phyloP scores from a whole-genome alignment of 2,888 invertebrate genomes.

The Drosophila ustulata region DNA sequence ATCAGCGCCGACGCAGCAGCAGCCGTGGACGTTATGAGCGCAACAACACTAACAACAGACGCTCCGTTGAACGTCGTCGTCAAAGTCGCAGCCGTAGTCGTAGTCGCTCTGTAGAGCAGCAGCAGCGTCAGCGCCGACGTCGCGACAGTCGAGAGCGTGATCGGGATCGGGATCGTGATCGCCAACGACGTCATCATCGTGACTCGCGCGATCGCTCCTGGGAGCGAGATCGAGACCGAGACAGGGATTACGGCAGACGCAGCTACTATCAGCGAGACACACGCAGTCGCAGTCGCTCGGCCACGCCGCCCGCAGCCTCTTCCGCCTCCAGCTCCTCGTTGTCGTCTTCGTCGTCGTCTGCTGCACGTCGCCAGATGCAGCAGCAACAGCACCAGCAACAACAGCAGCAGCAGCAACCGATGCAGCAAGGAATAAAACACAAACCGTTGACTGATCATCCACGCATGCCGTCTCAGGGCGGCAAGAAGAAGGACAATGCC shows the following conservation, averaged over 20 bases:
- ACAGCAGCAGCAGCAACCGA: neutral
- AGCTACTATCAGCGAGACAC: constrained; percentile 43
- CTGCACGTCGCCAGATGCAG: constrained; percentile 30
- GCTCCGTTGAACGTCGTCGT: constrained; percentile 48
- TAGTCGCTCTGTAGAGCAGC: constrained; percentile 56
- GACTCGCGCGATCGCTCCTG: constrained; percentile 61
- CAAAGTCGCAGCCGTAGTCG: constrained; percentile 60
- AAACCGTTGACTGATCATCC: constrained; percentile 10
- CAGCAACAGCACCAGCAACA: neutral
- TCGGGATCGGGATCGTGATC: constrained; percentile 62
- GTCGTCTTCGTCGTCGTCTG: constrained; percentile 14
- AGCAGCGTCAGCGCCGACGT: constrained; percentile 48
- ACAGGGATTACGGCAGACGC: constrained; percentile 57
- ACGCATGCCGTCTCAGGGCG: neutral
- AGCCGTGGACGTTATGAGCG: constrained; percentile 31
- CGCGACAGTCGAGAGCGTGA: constrained; percentile 23
- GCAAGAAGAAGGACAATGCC: constrained; percentile 28
- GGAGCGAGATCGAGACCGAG: constrained; percentile 40
- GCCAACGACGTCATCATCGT: constrained; percentile 39
- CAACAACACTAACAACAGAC: constrained; percentile 47
- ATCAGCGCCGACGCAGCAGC: constrained; percentile 30
- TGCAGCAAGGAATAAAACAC: constrained; percentile 1
- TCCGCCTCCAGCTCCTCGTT: constrained; percentile 8
- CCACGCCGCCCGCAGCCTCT: constrained; percentile 4
- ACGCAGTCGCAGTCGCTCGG: constrained; percentile 43